Evolutionary conservation across 2,113 vertebrate species (phyloP).

Genomic region (Chaetops frenatus): DNA sequence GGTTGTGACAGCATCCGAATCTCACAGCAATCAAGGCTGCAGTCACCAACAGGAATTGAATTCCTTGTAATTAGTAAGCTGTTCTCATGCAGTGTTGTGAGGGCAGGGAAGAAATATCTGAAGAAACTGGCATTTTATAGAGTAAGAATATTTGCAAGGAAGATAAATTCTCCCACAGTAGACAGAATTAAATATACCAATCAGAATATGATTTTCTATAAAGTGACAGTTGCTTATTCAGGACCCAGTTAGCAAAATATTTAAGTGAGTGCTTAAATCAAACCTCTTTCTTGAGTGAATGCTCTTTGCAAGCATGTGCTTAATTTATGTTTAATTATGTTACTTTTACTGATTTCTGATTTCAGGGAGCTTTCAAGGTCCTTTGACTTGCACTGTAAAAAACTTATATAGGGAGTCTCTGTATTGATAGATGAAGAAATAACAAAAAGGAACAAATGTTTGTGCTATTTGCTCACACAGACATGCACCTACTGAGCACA

Average conservation of each 20-base stretch:
- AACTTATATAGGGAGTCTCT: not conserved
- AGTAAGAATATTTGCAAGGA: not conserved
- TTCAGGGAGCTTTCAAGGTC: not conserved
- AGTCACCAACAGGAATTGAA: not conserved
- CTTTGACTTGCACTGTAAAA: not conserved
- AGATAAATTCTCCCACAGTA: not conserved
- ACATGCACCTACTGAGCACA: not conserved
- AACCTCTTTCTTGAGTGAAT: not conserved
- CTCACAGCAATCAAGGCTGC: not conserved
- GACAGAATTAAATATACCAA: not conserved
- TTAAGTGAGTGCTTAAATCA: not conserved
- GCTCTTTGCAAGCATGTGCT: not conserved
- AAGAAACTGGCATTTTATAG: not conserved
- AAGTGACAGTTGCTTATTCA: not conserved
- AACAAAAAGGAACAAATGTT: not conserved
- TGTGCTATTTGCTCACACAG: not conserved
- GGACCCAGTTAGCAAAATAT: not conserved
- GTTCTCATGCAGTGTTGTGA: not conserved
- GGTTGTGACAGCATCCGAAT: not conserved
- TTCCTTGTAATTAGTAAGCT: constrained; percentile 8
- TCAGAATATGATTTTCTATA: not conserved
- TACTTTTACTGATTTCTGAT: not conserved
- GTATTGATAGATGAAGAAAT: not conserved
- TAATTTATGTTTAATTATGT: not conserved
- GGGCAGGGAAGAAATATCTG: not conserved